Conservation (phyloP, 1,140 invertebrate species). For the Colletes gigas region DNA sequence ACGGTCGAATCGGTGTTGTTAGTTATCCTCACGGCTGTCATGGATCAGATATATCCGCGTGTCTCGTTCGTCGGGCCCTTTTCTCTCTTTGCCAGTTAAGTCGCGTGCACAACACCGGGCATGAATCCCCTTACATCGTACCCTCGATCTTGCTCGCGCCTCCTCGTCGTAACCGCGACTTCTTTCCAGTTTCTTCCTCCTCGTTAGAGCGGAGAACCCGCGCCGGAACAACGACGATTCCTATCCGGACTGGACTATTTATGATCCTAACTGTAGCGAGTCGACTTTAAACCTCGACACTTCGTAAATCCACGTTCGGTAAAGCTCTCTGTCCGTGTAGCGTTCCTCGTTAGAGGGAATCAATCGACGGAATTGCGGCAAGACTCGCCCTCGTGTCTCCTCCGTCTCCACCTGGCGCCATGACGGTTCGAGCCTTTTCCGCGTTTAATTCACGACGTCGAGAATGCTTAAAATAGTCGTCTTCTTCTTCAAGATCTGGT, state of each 20-base stretch:
- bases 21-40: constrained; percentile 37
- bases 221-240: constrained; percentile 40
- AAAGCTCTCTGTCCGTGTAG: neutral
- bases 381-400: too few relatives aligned
- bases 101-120: constrained; percentile 41
- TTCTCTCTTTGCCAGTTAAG: constrained; percentile 41
- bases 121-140: neutral
- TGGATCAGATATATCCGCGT: constrained; percentile 41
- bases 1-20: constrained; percentile 42
- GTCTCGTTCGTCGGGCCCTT: neutral
- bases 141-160: constrained; percentile 31
- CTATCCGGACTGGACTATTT: constrained; percentile 35
- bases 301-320: constrained; percentile 31
- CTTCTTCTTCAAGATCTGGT: too few relatives aligned
- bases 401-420: too few relatives aligned
- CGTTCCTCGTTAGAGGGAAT: constrained; percentile 32
- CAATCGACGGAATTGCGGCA: neutral
- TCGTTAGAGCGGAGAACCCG: constrained; percentile 25
- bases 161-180: neutral
- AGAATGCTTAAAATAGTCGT: too few relatives aligned
- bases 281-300: constrained; percentile 12
- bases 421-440: neutral
- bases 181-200: constrained; percentile 35
- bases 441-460: too few relatives aligned
- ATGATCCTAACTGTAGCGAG: constrained; percentile 30